These are phyloP conservation scores for Tetragonula carbonaria DNA, from an alignment of 2,888 invertebrate genomes.

Conservation along the genomic window DNA sequence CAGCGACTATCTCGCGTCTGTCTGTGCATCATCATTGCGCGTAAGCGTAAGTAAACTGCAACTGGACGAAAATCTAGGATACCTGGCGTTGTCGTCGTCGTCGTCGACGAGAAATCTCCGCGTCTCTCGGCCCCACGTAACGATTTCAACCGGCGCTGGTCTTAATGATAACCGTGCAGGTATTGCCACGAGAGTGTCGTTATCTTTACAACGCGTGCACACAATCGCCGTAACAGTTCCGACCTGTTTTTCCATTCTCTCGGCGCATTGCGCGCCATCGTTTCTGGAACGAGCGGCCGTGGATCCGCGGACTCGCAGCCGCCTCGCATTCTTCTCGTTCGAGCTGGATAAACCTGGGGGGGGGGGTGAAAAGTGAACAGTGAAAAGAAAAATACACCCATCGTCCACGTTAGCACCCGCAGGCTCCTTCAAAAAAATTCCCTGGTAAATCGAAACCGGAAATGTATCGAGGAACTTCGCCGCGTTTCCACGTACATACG, in stretches of 20 bases:
- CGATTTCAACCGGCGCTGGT: constrained; percentile 37
- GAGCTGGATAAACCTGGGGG: background rate
- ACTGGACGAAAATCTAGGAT: constrained; percentile 43
- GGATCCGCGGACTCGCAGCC: constrained; percentile 8
- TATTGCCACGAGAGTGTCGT: constrained; percentile 63
- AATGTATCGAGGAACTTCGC: constrained; percentile 11
- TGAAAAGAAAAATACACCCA: constrained; percentile 11
- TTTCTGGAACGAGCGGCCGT: constrained; percentile 41
- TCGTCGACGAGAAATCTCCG: constrained; percentile 18
- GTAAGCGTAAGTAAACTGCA: constrained; percentile 43
- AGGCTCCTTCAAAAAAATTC: constrained; percentile 7
- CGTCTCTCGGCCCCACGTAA: constrained; percentile 28
- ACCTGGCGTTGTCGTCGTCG: constrained; percentile 8
- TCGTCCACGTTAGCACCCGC: constrained; percentile 9
- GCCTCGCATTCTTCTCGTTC: constrained; percentile 50
- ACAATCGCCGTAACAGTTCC: constrained; percentile 68
- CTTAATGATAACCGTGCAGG: constrained; percentile 67
- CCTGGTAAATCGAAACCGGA: background rate
- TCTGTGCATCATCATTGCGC: background rate
- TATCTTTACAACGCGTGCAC: constrained; percentile 68
- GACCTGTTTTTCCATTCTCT: constrained; percentile 68
- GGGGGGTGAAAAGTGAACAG: background rate
- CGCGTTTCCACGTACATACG: background rate
- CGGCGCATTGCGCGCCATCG: constrained; percentile 15
- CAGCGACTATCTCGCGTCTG: background rate